Evolutionary conservation across 2,797 vertebrate genomes (phyloP).

Genomic region (Karalla daura): DNA sequence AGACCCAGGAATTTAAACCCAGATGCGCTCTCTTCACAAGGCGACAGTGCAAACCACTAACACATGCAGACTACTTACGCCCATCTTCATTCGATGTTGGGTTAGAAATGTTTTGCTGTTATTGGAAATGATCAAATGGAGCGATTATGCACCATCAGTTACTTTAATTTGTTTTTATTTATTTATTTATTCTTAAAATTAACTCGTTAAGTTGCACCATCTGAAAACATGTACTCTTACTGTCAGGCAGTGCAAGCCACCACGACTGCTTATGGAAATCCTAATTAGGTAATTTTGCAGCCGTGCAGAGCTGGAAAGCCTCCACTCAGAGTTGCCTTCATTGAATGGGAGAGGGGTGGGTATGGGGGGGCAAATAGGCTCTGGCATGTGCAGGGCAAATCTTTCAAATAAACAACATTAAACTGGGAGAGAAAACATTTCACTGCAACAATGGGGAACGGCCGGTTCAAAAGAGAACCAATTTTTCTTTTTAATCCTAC

Average conservation of each 20-base stretch:
- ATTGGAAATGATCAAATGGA: not conserved
- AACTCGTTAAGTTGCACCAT: not conserved
- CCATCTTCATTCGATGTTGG: no score
- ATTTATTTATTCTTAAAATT: no score
- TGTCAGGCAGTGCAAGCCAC: not conserved
- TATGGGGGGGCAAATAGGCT: conserved; percentile 12
- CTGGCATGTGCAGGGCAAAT: not conserved
- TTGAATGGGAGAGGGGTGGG: conserved; percentile 18
- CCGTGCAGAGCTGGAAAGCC: conserved; percentile 4
- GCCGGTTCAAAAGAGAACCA: not conserved
- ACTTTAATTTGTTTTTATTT: not conserved
- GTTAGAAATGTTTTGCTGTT: no score
- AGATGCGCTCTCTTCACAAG: no score
- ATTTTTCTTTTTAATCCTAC: not conserved
- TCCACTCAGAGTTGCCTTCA: conserved; percentile 8
- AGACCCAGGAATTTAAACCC: no score
- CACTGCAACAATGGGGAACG: not conserved
- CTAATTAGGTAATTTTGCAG: conserved; percentile 6
- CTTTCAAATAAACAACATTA: conserved; percentile 22
- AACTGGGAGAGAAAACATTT: conserved; percentile 18
- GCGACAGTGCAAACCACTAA: no score
- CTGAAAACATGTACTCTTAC: not conserved
- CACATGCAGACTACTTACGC: no score
- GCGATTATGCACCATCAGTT: not conserved
- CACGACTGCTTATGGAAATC: not conserved